A percentile compares a stretch with the other conserved stretches of the same genome.
These are phyloP conservation scores for Phycodurus eques DNA, from an alignment of 2,113 vertebrate species.

Conservation along the genomic window DNA sequence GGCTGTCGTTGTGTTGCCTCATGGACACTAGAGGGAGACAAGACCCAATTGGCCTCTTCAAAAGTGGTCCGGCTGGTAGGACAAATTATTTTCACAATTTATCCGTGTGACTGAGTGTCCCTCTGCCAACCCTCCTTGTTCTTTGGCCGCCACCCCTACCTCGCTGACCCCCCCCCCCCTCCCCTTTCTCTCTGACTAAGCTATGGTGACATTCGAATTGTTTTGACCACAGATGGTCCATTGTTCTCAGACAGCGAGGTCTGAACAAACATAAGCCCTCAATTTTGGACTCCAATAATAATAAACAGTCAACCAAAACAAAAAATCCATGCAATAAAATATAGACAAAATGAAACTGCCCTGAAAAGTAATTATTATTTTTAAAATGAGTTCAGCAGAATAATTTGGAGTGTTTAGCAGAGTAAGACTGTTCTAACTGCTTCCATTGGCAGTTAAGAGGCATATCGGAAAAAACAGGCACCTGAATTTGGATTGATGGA, in stretches of 20 bases:
- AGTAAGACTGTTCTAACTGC: not conserved
- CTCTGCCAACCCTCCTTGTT: not conserved
- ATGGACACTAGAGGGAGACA: constrained; percentile 6
- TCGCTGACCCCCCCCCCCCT: not conserved
- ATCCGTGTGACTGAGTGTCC: not conserved
- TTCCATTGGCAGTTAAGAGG: not conserved
- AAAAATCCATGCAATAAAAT: not conserved
- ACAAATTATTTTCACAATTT: not conserved
- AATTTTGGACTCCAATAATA: not conserved
- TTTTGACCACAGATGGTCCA: constrained; percentile 62
- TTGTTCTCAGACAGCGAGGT: constrained; percentile 52
- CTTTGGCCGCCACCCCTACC: too few relatives aligned
- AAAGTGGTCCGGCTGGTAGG: too few relatives aligned
- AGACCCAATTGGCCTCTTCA: not conserved
- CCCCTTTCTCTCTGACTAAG: constrained; percentile 2
- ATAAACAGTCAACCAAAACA: not conserved
- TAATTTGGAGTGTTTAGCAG: too few relatives aligned
- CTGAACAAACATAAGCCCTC: not conserved
- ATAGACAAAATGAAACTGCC: not conserved
- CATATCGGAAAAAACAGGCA: not conserved
- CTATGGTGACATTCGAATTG: constrained; percentile 41
- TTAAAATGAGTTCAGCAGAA: too few relatives aligned
- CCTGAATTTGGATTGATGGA: too few relatives aligned
- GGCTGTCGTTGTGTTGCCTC: not conserved
- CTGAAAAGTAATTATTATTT: too few relatives aligned